phyloP scores from a whole-genome alignment of 1,140 invertebrate species.

The Brachionus rotundiformis region DNA sequence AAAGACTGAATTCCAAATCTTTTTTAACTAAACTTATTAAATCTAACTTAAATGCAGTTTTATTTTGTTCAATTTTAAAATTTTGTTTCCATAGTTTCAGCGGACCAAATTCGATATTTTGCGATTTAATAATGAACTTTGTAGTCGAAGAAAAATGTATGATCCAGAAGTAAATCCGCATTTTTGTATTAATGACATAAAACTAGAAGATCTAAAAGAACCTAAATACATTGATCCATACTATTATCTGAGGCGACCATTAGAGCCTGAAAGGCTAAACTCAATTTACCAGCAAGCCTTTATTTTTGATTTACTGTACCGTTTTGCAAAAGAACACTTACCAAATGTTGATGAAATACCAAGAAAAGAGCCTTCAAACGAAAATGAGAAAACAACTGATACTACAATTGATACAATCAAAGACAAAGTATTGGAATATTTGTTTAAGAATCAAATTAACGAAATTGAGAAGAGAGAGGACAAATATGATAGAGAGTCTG shows the following conservation, averaged over 20 bases:
- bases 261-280: constrained; percentile 38
- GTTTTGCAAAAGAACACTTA: constrained; percentile 45
- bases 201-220: constrained; percentile 33
- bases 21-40: too few relatives aligned
- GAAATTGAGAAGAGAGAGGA: neutral
- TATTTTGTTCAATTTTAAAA: too few relatives aligned
- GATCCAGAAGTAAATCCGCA: neutral
- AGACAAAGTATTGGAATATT: constrained; percentile 45
- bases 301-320: constrained; percentile 39
- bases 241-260: constrained; percentile 38
- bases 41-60: too few relatives aligned
- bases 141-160: constrained; percentile 30
- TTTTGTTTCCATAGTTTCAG: neutral
- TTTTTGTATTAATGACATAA: constrained; percentile 26
- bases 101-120: neutral
- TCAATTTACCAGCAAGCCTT: constrained; percentile 44
- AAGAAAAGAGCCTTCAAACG: neutral
- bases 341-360: neutral
- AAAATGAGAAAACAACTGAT: constrained; percentile 43
- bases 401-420: constrained; percentile 26
- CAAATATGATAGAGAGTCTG: neutral
- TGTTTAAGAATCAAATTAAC: constrained; percentile 17
- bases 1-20: too few relatives aligned
- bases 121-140: too few relatives aligned
- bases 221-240: constrained; percentile 14